Evolutionary conservation across 2,797 vertebrate species (phyloP).

Genomic region (Tokudaia tokunoshimensis): DNA sequence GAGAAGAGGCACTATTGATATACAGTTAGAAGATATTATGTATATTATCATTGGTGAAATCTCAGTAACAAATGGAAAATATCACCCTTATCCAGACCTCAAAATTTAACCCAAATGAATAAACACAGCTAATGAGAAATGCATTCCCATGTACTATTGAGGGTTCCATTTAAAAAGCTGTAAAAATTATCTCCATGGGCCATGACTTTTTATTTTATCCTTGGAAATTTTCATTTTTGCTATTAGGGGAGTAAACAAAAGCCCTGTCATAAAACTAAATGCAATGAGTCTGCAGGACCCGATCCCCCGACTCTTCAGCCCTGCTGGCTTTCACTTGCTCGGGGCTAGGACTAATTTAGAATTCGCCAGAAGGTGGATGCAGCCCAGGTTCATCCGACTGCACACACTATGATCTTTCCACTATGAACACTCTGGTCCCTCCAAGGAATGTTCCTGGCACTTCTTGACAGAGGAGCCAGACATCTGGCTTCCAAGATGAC

Average conservation of each 20-base stretch:
- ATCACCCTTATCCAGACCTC: background rate
- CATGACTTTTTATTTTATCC: slow-evolving; percentile 58
- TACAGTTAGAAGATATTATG: slow-evolving; percentile 45
- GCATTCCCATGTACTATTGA: slow-evolving; percentile 11
- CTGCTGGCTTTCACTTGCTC: background rate
- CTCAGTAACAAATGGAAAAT: slow-evolving; percentile 29
- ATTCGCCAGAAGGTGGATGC: background rate
- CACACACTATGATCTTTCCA: slow-evolving; percentile 25
- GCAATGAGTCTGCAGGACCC: background rate
- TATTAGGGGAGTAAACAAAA: background rate
- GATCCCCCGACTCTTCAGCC: background rate
- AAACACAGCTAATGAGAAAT: slow-evolving; percentile 43
- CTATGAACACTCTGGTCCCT: background rate
- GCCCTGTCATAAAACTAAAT: background rate
- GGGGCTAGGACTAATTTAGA: slow-evolving; percentile 41
- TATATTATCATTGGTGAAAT: slow-evolving; percentile 16
- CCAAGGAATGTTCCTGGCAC: slow-evolving; percentile 29
- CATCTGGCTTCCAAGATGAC: background rate
- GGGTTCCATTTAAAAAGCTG: slow-evolving; percentile 39
- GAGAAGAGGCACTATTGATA: slow-evolving; percentile 11
- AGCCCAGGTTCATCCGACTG: slow-evolving; percentile 35
- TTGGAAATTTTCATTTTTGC: slow-evolving; percentile 33
- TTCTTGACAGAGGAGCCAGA: slow-evolving; percentile 13
- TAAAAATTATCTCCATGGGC: slow-evolving; percentile 26
- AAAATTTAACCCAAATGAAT: slow-evolving; percentile 41